phyloP scores from a whole-genome alignment of 2,888 invertebrate genomes.

The Heteromyza rotundicornis region DNA sequence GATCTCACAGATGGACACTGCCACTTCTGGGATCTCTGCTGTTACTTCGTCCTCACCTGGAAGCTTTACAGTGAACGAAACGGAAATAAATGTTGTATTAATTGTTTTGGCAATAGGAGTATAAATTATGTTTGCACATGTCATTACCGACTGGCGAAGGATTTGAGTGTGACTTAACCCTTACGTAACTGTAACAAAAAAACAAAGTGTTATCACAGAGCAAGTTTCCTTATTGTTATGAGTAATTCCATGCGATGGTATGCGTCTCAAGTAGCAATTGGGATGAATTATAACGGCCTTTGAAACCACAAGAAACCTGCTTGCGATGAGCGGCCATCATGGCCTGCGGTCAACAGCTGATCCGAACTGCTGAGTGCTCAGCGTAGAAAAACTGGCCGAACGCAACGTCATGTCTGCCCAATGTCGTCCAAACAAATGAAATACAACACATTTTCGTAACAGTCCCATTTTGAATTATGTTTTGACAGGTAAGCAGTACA shows the following conservation, averaged over 20 bases:
- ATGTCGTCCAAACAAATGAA: slow-evolving; percentile 42
- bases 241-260: not conserved
- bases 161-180: not conserved
- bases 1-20: no score
- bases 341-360: slow-evolving; percentile 43
- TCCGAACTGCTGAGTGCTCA: slow-evolving; percentile 21
- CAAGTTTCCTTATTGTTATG: no score
- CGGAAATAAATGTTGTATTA: no score
- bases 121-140: slow-evolving; percentile 53
- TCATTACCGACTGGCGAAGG: slow-evolving; percentile 8
- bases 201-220: no score
- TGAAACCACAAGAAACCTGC: slow-evolving; percentile 38
- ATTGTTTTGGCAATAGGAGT: no score
- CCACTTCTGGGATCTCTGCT: no score
- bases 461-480: slow-evolving; percentile 48
- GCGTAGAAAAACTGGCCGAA: slow-evolving; percentile 1
- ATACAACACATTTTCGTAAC: slow-evolving; percentile 17
- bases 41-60: no score
- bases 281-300: slow-evolving; percentile 41
- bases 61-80: no score
- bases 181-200: not conserved
- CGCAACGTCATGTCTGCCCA: slow-evolving; percentile 40
- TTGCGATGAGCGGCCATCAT: slow-evolving; percentile 46
- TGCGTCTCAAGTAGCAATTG: slow-evolving; percentile 3
- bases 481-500: slow-evolving; percentile 40